Evolutionary conservation across 2,113 vertebrate genomes (phyloP), one percentile per base, ranked within the genome.

Genomic region (Sander vitreus): DNA sequence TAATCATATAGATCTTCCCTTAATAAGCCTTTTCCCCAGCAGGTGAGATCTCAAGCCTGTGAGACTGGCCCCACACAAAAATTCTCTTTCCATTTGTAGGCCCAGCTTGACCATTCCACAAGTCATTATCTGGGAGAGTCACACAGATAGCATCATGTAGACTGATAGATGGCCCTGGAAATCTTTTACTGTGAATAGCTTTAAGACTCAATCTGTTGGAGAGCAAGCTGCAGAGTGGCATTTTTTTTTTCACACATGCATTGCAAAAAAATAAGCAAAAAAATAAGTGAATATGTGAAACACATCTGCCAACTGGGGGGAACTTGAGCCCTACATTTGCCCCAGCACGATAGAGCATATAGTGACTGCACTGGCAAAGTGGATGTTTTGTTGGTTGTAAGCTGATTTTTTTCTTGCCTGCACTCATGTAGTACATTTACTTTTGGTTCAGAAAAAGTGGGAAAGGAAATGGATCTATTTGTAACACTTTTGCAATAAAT

Each of bases 51-150:
- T 60, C 65, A 53, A 21, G 60, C 45, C 48, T 73, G 45, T 47
- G 8, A 30, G 4, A 15, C 15, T 33, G 25, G 18, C n/a, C 45
- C 13, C 10, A 48, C 51, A 76, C 23, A 65, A 50, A 62, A 33
- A 57, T 43, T 36, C 36, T 39, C 47, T 77, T 45, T 23, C 50
- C 51, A 66, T 64, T 87, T 73, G 53, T 18, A 39, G 62, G 25
- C 57, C 25, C 69, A 60, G 64, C 62, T 84, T 69, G 67, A 80
- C 67, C 23, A 3, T 48, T 78, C 30, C 51, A 43, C 59, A 45
- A 66, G 70, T 78, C 70, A 72, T 85, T 77, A 89, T 82, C 71
- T 50, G 8, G 21, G 72, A 70, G 60, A 78, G 62, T 82, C 10
- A 8, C 60, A 73, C 45, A 5, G 23, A 76, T 70, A 57, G 66